phyloP scores from a whole-genome alignment of 2,113 vertebrate genomes.

The Eudyptes chrysolophus region DNA sequence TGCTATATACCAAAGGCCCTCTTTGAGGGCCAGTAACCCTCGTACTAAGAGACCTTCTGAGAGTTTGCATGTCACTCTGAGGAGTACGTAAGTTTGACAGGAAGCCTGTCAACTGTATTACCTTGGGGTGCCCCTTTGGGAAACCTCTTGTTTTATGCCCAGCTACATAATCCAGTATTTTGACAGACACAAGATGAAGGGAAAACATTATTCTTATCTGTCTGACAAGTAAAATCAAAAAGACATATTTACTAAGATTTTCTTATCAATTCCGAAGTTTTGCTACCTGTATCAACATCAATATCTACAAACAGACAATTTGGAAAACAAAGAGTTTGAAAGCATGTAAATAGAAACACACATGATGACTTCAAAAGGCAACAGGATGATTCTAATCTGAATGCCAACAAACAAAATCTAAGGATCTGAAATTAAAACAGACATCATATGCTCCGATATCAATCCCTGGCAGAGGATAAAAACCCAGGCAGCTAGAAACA shows the following conservation, averaged over 20 bases:
- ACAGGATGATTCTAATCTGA: constrained; percentile 39
- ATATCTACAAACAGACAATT: not conserved
- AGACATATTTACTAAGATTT: not conserved
- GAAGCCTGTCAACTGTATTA: not conserved
- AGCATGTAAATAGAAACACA: not conserved
- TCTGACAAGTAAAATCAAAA: not conserved
- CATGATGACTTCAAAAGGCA: constrained; percentile 17
- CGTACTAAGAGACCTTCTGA: not conserved
- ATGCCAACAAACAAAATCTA: constrained; percentile 31
- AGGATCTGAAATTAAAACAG: not conserved
- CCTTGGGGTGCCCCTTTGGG: not conserved
- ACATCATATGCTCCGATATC: not conserved
- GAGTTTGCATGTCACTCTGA: not conserved
- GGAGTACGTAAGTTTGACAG: not conserved
- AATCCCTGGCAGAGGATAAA: constrained; percentile 29
- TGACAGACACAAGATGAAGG: not conserved
- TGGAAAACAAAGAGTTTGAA: not conserved
- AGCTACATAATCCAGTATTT: not conserved
- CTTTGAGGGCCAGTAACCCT: not conserved
- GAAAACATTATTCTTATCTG: not conserved
- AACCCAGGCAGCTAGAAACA: not conserved
- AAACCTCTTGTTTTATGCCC: not conserved
- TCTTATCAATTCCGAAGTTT: not conserved
- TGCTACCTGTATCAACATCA: not conserved
- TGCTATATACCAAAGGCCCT: not conserved